These are phyloP conservation scores for Sebastes itinus DNA, from an alignment of 2,797 vertebrate species.

Conservation along the genomic window DNA sequence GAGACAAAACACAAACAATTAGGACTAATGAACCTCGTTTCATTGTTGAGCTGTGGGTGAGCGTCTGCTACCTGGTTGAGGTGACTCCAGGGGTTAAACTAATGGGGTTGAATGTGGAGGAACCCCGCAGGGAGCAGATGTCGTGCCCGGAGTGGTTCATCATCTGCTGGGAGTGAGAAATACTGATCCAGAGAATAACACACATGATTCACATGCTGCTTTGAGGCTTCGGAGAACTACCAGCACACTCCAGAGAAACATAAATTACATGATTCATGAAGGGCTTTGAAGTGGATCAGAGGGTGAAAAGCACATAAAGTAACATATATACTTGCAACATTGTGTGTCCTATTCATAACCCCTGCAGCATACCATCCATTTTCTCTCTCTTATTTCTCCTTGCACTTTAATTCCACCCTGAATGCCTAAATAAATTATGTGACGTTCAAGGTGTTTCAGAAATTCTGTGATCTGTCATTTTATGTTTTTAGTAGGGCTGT, in stretches of 20 bases:
- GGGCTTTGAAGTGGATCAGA: slow-evolving; percentile 63
- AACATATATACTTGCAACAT: slow-evolving; percentile 42
- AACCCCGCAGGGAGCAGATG: not conserved
- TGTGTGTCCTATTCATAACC: slow-evolving; percentile 34
- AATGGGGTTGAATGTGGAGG: slow-evolving; percentile 14
- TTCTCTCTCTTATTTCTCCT: not conserved
- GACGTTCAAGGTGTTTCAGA: not conserved
- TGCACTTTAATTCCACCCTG: not conserved
- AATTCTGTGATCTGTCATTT: not conserved
- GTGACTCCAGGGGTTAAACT: slow-evolving; percentile 28
- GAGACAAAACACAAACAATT: slow-evolving; percentile 65
- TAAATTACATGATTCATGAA: slow-evolving; percentile 58
- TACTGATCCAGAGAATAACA: slow-evolving; percentile 38
- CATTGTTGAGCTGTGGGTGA: slow-evolving; percentile 16
- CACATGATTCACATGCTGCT: slow-evolving; percentile 49
- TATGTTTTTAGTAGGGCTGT: not conserved
- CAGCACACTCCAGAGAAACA: slow-evolving; percentile 35
- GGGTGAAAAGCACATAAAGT: slow-evolving; percentile 35
- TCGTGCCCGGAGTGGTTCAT: slow-evolving; percentile 23
- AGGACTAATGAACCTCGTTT: slow-evolving; percentile 62
- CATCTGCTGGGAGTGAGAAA: slow-evolving; percentile 49
- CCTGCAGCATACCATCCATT: slow-evolving; percentile 15
- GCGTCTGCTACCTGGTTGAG: slow-evolving; percentile 60
- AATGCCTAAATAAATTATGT: not conserved
- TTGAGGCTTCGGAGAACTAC: slow-evolving; percentile 24